phyloP scores from a whole-genome alignment of 1,140 invertebrate species.

The Dendroctonus ponderosae region DNA sequence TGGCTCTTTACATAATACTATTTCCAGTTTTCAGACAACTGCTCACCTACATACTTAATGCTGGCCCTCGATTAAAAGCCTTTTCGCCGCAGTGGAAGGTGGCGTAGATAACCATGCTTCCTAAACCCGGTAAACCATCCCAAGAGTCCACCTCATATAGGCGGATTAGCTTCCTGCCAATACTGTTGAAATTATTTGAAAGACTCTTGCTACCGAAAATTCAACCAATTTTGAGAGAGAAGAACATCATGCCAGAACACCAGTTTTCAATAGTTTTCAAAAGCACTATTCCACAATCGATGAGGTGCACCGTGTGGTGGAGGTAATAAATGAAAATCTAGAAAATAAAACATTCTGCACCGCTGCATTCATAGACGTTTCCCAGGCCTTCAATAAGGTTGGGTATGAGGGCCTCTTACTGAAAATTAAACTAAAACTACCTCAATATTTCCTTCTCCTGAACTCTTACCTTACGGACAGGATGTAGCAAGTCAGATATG shows the following conservation, averaged over 20 bases:
- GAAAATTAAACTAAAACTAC: constrained; percentile 19
- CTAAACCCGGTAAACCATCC: not conserved
- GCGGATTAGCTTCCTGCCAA: too few species aligned
- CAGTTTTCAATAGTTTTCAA: constrained; percentile 1
- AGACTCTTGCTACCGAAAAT: not conserved
- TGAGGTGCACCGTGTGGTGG: not conserved
- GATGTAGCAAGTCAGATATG: constrained; percentile 36
- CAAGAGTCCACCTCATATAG: not conserved
- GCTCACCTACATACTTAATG: too few species aligned
- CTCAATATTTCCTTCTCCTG: constrained; percentile 27
- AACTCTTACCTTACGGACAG: constrained; percentile 29
- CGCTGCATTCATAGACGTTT: constrained; percentile 46
- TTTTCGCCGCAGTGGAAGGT: too few species aligned
- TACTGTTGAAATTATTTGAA: not conserved
- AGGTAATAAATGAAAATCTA: not conserved
- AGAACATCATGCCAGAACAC: not conserved
- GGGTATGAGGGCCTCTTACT: constrained; percentile 44
- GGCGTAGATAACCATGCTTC: too few species aligned
- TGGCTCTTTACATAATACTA: too few species aligned
- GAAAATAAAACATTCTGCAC: constrained; percentile 41
- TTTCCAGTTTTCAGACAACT: too few species aligned
- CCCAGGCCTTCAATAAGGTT: constrained; percentile 47
- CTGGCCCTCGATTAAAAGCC: too few species aligned
- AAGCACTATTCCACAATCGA: not conserved
- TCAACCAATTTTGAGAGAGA: not conserved